Evolutionary conservation across 2,888 invertebrate genomes (phyloP), one percentile per base, ranked within the genome.

Genomic region (Liodrosophila aerea): DNA sequence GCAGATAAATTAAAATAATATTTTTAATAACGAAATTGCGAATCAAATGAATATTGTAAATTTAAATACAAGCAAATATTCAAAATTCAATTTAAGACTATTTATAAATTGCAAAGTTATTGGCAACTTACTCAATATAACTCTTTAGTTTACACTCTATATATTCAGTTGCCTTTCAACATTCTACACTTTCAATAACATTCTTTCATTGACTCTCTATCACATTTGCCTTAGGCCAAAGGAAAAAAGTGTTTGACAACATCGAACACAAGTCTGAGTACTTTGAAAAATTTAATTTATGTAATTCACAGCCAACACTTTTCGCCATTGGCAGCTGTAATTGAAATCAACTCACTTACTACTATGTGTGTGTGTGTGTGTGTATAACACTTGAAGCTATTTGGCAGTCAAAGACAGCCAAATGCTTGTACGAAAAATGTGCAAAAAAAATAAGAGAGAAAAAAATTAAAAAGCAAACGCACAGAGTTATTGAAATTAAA

Each of bases 401-500:
- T 73, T 63, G 78, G 81, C 81, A 76, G 84, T 76, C 84, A 76
- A 73, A 76, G 64, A 60, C 75, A 76, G 46, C 51, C 57, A 61
- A 73, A 73, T 54, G 45, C 71, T 71, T 15, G 33, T 43, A 22
- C 34, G 12, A 30, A 49, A 29, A 30, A 36, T 33, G 8, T 16
- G 13, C 45, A 7, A 51, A 12, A 16, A 31, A 15, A 31, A 43
- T 22, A n/a, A 45, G 37, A n/a, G 31, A 43, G 40, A 34, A 53
- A 51, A 56, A 67, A 73, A 62, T 76, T 69, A 77, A 76, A 86
- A 74, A 72, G 51, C 56, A 50, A 66, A 59, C 61, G 65, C 70
- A 67, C 73, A 61, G 69, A 83, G 87, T 80, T 85, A 85, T 86
- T 86, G 85, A 83, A 86, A 83, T 85, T 86, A 83, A 83, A 85